Percentiles rank a stretch among this genome's conserved stretches.
These are phyloP conservation scores for Pygocentrus nattereri DNA, from an alignment of 2,797 vertebrate genomes.

Conservation along the genomic window DNA sequence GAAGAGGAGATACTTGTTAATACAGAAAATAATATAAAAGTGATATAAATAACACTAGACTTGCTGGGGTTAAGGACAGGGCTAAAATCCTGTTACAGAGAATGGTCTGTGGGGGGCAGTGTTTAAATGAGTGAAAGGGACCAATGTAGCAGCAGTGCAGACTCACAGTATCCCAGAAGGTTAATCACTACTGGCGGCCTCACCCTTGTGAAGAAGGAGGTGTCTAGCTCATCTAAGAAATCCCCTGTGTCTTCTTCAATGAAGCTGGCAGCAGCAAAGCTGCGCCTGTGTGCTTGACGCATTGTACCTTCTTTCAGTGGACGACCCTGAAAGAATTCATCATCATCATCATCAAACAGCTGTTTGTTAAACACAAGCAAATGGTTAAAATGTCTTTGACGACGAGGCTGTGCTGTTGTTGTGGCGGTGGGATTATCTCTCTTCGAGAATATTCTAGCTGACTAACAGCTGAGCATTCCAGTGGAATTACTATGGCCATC, in stretches of 20 bases:
- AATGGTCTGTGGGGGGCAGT: conserved; percentile 39
- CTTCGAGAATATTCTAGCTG: conserved; percentile 51
- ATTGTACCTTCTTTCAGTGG: conserved; percentile 81
- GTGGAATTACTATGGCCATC: conserved; percentile 63
- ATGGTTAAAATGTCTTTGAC: neutral
- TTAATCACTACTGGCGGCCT: conserved; percentile 49
- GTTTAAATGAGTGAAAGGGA: conserved; percentile 11
- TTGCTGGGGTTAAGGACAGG: no score
- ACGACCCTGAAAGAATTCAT: conserved; percentile 83
- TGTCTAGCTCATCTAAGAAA: conserved; percentile 94
- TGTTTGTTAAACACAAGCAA: neutral
- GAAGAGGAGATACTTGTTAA: no score
- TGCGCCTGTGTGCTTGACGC: conserved; percentile 82
- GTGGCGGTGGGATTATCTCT: conserved; percentile 31
- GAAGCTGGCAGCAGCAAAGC: conserved; percentile 92
- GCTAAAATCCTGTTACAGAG: neutral
- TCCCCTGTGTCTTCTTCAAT: conserved; percentile 93
- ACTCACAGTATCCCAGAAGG: neutral
- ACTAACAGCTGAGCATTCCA: conserved; percentile 65
- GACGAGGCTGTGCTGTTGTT: neutral
- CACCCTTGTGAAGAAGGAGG: conserved; percentile 96
- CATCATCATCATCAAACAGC: conserved; percentile 10
- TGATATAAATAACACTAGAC: no score
- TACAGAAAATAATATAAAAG: no score
- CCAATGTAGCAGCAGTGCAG: no score